Evolutionary conservation across 2,113 vertebrate genomes (phyloP), one percentile per base, ranked within the genome.

Genomic region (Formicarius rufipectus): DNA sequence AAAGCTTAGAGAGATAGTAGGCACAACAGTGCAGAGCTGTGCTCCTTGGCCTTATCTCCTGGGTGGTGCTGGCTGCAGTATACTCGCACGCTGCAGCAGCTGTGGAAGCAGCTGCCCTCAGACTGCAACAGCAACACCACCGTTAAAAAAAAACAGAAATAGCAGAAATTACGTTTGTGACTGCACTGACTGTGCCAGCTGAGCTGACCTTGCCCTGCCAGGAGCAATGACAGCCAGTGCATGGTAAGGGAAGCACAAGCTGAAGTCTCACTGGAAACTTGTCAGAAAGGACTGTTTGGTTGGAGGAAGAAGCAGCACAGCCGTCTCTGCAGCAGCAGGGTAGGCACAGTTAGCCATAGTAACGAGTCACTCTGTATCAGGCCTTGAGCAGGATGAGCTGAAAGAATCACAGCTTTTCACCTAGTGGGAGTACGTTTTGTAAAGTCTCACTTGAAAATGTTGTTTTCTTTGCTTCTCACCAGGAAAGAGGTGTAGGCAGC

Each of bases 1-100:
- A 96, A 93, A 92, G 83, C 89, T 91, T 84, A 68, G 60, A 37
- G 73, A 96, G 89, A 91, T 77, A 66, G 55, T 18, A 80, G 55
- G 35, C 35, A 53, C 5, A 14, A 35, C 79, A 52, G 77, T 44
- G 62, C 84, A 71, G 85, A 81, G 67, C 67, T 84, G 35, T 94
- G 83, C 56, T 94, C 67, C 66, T 79, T 89, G 72, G 83, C 77
- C 80, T 92, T 93, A 76, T 87, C 95, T 95, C 68, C 69, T 79
- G 62, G 55, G 49, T 72, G 73, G 85, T 89, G 59, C 58, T 35
- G 49, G 71, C 77, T 90, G 79, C 82, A 82, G 63, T 2, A 11
- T 16, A 28, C 71, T 55, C 84, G 55, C 39, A 84, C 94, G 60
- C 68, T 69, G 64, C 75, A 77, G 84, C 76, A 83, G 52, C 88